Evolutionary conservation across 2,113 vertebrate species (phyloP).

Genomic region (Alethe diademata): DNA sequence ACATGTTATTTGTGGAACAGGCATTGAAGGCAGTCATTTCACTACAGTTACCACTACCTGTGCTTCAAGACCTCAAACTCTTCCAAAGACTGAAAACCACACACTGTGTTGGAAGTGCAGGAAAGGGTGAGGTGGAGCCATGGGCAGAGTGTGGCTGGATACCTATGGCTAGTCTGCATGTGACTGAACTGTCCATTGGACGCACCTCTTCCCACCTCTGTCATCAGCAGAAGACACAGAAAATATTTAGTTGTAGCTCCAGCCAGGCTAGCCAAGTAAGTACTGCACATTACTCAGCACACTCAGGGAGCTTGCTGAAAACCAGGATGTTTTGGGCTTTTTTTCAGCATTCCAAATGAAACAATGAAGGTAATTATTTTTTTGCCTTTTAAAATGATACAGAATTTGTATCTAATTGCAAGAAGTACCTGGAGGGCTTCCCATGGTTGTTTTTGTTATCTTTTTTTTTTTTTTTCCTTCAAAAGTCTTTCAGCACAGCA

Average conservation of each 20-base stretch:
- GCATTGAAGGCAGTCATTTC: background rate
- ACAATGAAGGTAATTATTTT: background rate
- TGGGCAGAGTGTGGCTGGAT: background rate
- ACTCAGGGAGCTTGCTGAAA: accelerated
- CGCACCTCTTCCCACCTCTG: background rate
- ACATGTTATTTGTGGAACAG: background rate
- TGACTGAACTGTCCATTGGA: background rate
- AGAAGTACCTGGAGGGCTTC: background rate
- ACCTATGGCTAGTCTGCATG: too few relatives aligned
- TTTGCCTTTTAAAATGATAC: background rate
- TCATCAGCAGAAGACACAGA: background rate
- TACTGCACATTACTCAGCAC: background rate
- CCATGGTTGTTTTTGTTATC: background rate
- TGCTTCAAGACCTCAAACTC: background rate
- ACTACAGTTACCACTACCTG: background rate
- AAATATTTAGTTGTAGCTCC: background rate
- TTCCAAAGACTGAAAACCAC: background rate
- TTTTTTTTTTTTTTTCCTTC: background rate
- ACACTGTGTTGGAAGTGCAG: background rate
- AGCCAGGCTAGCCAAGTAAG: background rate
- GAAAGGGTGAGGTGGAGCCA: background rate
- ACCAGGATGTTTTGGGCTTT: background rate
- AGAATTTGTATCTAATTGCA: conserved; percentile 2
- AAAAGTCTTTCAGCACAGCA: background rate
- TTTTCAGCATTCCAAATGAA: background rate